phyloP scores from a whole-genome alignment of 2,797 vertebrate genomes.

The Poecilia picta region DNA sequence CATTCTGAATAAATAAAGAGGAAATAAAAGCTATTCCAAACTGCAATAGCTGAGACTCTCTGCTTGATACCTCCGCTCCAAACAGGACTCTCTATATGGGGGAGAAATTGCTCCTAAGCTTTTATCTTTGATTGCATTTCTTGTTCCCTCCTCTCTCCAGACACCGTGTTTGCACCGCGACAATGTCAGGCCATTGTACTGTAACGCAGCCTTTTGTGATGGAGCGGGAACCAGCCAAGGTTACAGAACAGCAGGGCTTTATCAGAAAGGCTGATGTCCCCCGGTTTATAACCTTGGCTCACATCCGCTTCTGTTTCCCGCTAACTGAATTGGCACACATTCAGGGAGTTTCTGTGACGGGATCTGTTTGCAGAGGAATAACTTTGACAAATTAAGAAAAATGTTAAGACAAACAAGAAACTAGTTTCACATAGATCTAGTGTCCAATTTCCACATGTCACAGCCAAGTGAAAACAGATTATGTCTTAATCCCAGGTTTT shows the following conservation, averaged over 20 bases:
- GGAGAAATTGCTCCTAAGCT: slow-evolving; percentile 33
- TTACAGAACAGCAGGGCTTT: slow-evolving; percentile 59
- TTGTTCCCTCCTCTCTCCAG: slow-evolving; percentile 28
- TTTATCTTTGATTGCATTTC: slow-evolving; percentile 72
- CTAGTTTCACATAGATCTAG: not conserved
- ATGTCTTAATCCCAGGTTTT: slow-evolving; percentile 50
- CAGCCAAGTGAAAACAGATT: slow-evolving; percentile 18
- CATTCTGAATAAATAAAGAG: slow-evolving; percentile 46
- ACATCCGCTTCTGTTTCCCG: slow-evolving; percentile 60
- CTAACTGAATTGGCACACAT: slow-evolving; percentile 66
- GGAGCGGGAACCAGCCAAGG: slow-evolving; percentile 50
- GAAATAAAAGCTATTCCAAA: slow-evolving; percentile 61
- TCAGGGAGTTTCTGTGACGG: slow-evolving; percentile 44
- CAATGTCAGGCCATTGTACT: slow-evolving; percentile 37
- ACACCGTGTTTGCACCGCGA: slow-evolving; percentile 41
- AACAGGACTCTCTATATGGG: slow-evolving; percentile 30
- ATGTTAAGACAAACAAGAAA: slow-evolving; percentile 13
- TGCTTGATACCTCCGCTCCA: slow-evolving; percentile 56
- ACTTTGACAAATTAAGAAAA: slow-evolving; percentile 23
- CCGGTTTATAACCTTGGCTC: slow-evolving; percentile 68
- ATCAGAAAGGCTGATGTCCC: slow-evolving; percentile 68
- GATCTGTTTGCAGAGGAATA: slow-evolving; percentile 46
- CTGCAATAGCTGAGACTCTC: slow-evolving; percentile 48
- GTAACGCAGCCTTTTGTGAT: slow-evolving; percentile 29
- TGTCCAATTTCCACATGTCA: slow-evolving; percentile 24